Evolutionary conservation across 1,140 invertebrate genomes (phyloP), one percentile per base, ranked within the genome.

Genomic region (Octopus sinensis): DNA sequence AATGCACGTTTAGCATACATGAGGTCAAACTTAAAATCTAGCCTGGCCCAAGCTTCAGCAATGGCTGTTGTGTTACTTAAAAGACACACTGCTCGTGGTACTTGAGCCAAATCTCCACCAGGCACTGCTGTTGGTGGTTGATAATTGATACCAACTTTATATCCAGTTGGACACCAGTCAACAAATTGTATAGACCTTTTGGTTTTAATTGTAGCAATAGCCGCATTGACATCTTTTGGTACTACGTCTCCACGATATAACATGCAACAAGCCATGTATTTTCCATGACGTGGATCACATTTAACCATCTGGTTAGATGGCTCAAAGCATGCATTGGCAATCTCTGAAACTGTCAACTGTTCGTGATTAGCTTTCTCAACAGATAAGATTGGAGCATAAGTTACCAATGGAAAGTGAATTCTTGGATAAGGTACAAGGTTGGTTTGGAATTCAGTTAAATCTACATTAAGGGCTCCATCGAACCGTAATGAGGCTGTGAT

Each of bases 161-260:
- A 89, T 5, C 95, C 95, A 86, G 95, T 96, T 76, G 95, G 95
- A 91, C 95, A 96, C 95, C 96, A 96, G 91, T 96, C 95, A 52
- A 96, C 96, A 90, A 96, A 96, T 91, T 96, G 94, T 86, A 96
- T 95, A 84, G 94, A 94, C 80, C 83, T 91, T 86, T 95, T 94
- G 0, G 94, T 96, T 89, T 96, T 96, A 89, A 96, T 95, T 54
- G 93, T 93, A 43, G 83, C 94, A 84, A 96, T 96, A 52, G 95
- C 95, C 12, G 95, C 94, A 88, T 96, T 96, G 78, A 96, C 95
- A 88, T 96, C 95, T 88, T 96, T 96, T 43, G 83, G 83, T 6
- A 81, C 80, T 23, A 85, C 82, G 77, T 85, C 4, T 5, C 88
- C 88, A 53, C 88, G 80, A 81, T 87, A 89, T 56, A 88, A 82